Evolutionary conservation across 53 echinoderm and acorn worm species (phyloP).

Genomic region (Hippasteria phrygiana): DNA sequence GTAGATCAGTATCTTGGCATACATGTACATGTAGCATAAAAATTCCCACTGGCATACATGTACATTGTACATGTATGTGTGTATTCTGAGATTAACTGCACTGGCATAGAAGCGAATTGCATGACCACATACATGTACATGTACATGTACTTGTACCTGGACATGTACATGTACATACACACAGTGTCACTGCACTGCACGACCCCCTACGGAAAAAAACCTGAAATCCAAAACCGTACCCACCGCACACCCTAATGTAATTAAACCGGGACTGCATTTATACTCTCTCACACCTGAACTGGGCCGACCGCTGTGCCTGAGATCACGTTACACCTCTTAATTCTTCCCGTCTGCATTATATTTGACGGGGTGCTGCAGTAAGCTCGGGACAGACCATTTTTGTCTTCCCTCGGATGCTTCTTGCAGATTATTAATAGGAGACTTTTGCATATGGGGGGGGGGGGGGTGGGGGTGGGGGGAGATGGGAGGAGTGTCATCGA

Average conservation of each 20-base stretch:
- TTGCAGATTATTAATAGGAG: conserved; percentile 10
- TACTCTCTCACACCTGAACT: conserved; percentile 30
- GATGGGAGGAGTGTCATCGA: not conserved
- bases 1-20: no score
- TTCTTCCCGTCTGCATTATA: conserved; percentile 33
- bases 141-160: not conserved
- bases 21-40: no score
- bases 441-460: not conserved
- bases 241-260: conserved; percentile 55
- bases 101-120: no score
- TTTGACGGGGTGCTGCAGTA: not conserved
- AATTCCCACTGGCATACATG: no score
- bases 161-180: not conserved
- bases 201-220: conserved; percentile 1
- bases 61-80: no score
- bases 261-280: conserved; percentile 30
- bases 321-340: conserved; percentile 44
- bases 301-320: not conserved
- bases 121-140: not conserved
- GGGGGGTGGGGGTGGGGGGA: not conserved
- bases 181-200: conserved; percentile 45
- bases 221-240: conserved; percentile 42
- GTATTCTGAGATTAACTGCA: no score
- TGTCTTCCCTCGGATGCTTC: not conserved
- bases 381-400: not conserved